Conservation (phyloP, 2,113 vertebrate genomes). For the Megaceryle torquata region DNA sequence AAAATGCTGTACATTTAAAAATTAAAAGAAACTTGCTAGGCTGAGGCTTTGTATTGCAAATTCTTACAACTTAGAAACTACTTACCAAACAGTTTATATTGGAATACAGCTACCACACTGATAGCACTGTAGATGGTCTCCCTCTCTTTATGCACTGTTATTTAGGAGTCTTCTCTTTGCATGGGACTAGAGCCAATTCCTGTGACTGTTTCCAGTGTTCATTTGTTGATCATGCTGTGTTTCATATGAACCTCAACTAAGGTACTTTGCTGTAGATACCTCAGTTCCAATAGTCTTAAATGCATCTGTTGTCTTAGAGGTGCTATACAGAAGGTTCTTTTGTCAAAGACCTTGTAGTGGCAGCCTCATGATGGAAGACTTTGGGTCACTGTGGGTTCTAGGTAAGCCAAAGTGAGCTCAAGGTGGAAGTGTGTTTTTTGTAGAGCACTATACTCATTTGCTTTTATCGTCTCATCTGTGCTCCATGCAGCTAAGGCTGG, state of each 20-base stretch:
- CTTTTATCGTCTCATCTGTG: background rate
- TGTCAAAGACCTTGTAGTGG: background rate
- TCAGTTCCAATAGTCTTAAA: background rate
- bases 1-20: slow-evolving; percentile 67
- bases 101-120: background rate
- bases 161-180: background rate
- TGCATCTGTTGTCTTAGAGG: background rate
- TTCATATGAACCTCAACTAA: background rate
- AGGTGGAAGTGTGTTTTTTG: background rate
- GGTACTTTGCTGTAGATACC: background rate
- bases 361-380: background rate
- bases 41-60: slow-evolving; percentile 65
- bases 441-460: background rate
- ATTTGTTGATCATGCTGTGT: background rate
- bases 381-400: background rate
- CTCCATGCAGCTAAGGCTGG: background rate
- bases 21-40: slow-evolving; percentile 70
- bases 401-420: background rate
- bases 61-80: slow-evolving; percentile 40
- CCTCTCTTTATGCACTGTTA: background rate
- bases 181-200: background rate
- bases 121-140: background rate
- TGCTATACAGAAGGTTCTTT: background rate
- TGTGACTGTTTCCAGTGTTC: background rate
- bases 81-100: background rate